A percentile compares a stretch with the other conserved stretches of the same genome.
Conservation (phyloP, 2,888 invertebrate genomes). For the Nephrotoma guestfalica region DNA sequence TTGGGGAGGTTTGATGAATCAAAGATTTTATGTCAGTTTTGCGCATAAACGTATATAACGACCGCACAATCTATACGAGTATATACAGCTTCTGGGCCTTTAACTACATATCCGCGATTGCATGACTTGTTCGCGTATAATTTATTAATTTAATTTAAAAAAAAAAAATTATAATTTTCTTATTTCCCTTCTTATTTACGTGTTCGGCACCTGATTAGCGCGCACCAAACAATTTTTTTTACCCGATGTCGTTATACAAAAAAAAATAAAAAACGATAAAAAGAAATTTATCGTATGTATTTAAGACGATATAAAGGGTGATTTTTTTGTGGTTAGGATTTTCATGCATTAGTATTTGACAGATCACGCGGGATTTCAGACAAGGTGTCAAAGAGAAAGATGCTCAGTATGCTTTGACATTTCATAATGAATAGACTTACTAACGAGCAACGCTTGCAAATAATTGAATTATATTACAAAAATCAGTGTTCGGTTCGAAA, state of each 20-base stretch:
- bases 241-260: not conserved
- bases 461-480: too few relatives aligned
- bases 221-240: not conserved
- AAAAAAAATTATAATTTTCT: not conserved
- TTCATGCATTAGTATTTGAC: too few relatives aligned
- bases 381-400: too few relatives aligned
- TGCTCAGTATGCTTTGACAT: too few relatives aligned
- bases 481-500: too few relatives aligned
- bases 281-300: not conserved
- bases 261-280: not conserved
- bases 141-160: not conserved
- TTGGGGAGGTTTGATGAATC: not conserved
- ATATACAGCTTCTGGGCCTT: not conserved
- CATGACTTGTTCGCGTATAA: not conserved
- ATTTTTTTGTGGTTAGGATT: too few relatives aligned
- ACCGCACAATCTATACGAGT: not conserved
- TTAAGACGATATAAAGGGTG: not conserved
- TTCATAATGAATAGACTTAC: too few relatives aligned
- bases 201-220: not conserved
- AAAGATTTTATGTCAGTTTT: not conserved
- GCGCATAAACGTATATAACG: not conserved
- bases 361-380: too few relatives aligned
- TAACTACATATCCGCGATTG: not conserved
- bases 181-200: not conserved
- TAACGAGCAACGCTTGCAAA: too few relatives aligned